Percentiles rank a stretch among this genome's conserved stretches.
phyloP scores from a whole-genome alignment of 2,797 vertebrate species.

The Artibeus lituratus region DNA sequence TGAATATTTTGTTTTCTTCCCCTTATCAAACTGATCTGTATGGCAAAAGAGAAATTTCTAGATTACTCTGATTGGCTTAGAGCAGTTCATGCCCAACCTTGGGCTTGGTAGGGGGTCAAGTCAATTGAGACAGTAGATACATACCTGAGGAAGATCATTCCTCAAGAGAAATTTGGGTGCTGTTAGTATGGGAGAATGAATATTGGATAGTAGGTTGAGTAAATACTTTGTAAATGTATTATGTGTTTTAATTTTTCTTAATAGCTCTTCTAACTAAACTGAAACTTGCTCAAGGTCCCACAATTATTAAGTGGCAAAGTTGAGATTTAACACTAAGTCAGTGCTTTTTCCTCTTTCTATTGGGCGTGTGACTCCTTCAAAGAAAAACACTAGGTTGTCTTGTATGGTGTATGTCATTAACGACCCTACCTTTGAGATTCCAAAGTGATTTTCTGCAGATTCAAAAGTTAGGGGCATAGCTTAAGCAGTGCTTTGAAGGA shows the following conservation, averaged over 20 bases:
- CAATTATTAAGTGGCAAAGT: not conserved
- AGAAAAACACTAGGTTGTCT: not conserved
- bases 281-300: not conserved
- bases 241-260: not conserved
- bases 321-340: not conserved
- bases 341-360: not conserved
- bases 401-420: not conserved
- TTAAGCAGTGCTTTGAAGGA: not conserved
- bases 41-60: not conserved
- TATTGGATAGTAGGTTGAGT: not conserved
- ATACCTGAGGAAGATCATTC: not conserved
- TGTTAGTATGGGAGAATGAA: not conserved
- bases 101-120: not conserved
- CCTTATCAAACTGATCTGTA: not conserved
- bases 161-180: not conserved
- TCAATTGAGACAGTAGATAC: not conserved
- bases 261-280: not conserved
- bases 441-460: not conserved
- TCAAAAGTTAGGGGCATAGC: not conserved
- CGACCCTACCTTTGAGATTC: not conserved
- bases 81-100: not conserved
- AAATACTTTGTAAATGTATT: constrained; percentile 15
- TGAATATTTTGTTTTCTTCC: not conserved
- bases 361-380: not conserved
- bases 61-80: not conserved